phyloP scores from a whole-genome alignment of 2,797 vertebrate genomes.

The Poliocrania exsul region DNA sequence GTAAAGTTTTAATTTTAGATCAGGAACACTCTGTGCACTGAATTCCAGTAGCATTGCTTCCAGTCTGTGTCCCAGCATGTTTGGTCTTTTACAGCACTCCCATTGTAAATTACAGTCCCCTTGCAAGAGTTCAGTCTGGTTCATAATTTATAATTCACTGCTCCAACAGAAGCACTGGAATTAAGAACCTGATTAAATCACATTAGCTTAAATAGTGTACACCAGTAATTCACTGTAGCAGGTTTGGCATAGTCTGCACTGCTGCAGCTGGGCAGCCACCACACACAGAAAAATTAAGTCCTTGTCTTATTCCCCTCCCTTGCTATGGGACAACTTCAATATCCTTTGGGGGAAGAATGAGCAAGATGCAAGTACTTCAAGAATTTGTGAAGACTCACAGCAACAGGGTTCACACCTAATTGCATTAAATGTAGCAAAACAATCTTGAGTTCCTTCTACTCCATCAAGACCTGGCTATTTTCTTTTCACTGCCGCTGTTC shows the following conservation, averaged over 20 bases:
- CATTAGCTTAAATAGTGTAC: not conserved
- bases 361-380: not conserved
- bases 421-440: not conserved
- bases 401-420: not conserved
- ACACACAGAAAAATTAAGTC: not conserved
- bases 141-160: not conserved
- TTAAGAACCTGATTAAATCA: constrained; percentile 13
- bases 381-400: not conserved
- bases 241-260: not conserved
- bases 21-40: not conserved
- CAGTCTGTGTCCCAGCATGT: not conserved
- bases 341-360: not conserved
- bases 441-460: not conserved
- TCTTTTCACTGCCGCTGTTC: not conserved
- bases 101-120: not conserved
- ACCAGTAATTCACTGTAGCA: not conserved
- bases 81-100: not conserved
- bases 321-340: not conserved
- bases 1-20: constrained; percentile 40
- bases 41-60: not conserved
- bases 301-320: not conserved
- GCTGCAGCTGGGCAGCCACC: not conserved
- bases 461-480: not conserved
- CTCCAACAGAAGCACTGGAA: not conserved
- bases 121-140: not conserved